Conservation (phyloP, 2,113 vertebrate species). For the Nyctereutes procyonoides region DNA sequence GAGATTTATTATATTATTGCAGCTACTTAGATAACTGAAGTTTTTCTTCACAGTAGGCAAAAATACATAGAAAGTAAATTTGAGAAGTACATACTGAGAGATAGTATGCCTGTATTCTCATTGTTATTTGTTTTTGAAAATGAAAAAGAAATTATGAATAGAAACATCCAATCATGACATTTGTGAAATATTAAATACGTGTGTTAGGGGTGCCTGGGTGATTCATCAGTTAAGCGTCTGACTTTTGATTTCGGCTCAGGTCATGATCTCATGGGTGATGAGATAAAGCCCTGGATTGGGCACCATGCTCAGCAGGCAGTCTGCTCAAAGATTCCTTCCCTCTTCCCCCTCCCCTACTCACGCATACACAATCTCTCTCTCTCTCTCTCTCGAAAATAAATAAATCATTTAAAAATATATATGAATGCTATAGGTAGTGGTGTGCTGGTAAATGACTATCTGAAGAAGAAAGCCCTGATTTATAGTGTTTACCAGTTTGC, state of each 20-base stretch:
- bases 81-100: not conserved
- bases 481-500: not conserved
- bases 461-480: not conserved
- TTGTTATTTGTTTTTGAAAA: conserved; percentile 25
- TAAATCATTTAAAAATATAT: not conserved
- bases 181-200: not conserved
- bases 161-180: not conserved
- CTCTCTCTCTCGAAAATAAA: not conserved
- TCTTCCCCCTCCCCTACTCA: not conserved
- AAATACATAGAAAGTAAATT: not conserved
- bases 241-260: not conserved
- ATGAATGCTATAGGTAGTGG: not conserved
- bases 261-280: not conserved
- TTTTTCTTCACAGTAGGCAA: not conserved
- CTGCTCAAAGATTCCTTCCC: not conserved
- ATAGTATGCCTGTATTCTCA: not conserved
- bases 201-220: not conserved
- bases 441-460: not conserved
- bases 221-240: not conserved
- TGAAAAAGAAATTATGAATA: not conserved
- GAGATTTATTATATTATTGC: not conserved
- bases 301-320: not conserved
- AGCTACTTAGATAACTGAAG: not conserved
- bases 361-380: not conserved
- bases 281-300: not conserved